Conservation (phyloP, 2,113 vertebrate species). For the western clawed frog (Xenopus tropicalis) region DNA sequence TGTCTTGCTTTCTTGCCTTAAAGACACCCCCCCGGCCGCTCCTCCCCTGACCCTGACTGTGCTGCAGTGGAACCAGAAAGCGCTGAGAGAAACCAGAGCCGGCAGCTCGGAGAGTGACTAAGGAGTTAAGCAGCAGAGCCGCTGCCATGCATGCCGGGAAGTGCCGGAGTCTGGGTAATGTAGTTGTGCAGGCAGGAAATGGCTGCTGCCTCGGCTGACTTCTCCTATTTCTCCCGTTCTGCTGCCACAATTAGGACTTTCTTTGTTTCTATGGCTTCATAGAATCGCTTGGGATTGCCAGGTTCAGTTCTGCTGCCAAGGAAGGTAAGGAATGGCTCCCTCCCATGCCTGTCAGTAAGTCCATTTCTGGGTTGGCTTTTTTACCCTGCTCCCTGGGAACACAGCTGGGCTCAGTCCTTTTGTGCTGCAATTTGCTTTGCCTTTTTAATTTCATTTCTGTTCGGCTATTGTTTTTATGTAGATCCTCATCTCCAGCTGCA, state of each 20-base stretch:
- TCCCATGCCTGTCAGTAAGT: not conserved
- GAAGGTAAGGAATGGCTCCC: not conserved
- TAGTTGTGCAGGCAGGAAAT: constrained; percentile 39
- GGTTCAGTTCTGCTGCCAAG: not conserved
- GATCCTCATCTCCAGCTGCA: too few relatives aligned
- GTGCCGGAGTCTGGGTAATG: constrained; percentile 23
- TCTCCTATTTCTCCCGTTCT: constrained; percentile 13
- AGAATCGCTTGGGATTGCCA: not conserved
- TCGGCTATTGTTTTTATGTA: too few relatives aligned
- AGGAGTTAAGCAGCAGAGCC: not conserved
- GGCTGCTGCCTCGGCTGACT: constrained; percentile 1
- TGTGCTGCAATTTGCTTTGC: too few relatives aligned
- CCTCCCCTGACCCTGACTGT: too few relatives aligned
- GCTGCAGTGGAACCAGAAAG: too few relatives aligned
- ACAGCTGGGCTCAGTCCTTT: not conserved
- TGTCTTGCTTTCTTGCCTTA: too few relatives aligned
- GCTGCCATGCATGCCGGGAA: constrained; percentile 29
- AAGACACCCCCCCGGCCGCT: too few relatives aligned
- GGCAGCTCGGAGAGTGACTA: too few relatives aligned
- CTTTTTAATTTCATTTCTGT: too few relatives aligned
- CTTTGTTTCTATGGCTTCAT: constrained; percentile 6
- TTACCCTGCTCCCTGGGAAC: not conserved
- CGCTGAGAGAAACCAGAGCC: too few relatives aligned
- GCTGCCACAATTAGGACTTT: not conserved
- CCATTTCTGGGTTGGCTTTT: not conserved